Conservation (phyloP, 2,888 invertebrate species). For the Diloba caeruleocephala region DNA sequence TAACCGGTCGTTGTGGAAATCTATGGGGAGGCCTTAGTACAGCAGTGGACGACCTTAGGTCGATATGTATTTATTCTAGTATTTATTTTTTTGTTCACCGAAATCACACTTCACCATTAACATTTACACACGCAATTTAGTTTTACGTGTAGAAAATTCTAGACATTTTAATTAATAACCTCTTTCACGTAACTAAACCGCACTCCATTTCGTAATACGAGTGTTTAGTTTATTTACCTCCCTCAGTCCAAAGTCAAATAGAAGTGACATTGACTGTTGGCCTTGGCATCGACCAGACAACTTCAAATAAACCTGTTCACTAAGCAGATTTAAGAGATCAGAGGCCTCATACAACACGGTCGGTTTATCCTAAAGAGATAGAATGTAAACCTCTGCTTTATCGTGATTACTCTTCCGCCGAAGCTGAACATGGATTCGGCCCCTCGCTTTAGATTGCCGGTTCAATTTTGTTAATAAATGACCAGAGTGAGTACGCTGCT, state of each 20-base stretch:
- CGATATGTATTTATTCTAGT: too few relatives aligned
- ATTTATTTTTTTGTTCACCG: constrained; percentile 5
- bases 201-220: constrained; percentile 52
- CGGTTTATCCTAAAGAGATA: constrained; percentile 53
- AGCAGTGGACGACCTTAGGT: too few relatives aligned
- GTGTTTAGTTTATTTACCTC: constrained; percentile 77
- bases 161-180: constrained; percentile 57
- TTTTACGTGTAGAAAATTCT: constrained; percentile 15
- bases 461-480: constrained; percentile 50
- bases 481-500: constrained; percentile 31
- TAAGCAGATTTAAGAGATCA: constrained; percentile 56
- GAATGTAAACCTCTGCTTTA: constrained; percentile 57
- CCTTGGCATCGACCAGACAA: constrained; percentile 68
- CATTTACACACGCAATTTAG: constrained; percentile 19
- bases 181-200: constrained; percentile 47
- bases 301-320: constrained; percentile 57
- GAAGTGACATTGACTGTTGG: constrained; percentile 84
- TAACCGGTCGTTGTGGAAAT: too few relatives aligned
- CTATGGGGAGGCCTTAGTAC: too few relatives aligned
- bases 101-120: constrained; percentile 20
- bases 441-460: constrained; percentile 39
- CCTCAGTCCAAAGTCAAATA: constrained; percentile 77
- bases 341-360: constrained; percentile 49
- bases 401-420: constrained; percentile 52
- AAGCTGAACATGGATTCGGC: constrained; percentile 39